Percentiles rank a stretch among this genome's conserved stretches.
phyloP scores from a whole-genome alignment of 1,140 invertebrate species.

The Diabrotica undecimpunctata region DNA sequence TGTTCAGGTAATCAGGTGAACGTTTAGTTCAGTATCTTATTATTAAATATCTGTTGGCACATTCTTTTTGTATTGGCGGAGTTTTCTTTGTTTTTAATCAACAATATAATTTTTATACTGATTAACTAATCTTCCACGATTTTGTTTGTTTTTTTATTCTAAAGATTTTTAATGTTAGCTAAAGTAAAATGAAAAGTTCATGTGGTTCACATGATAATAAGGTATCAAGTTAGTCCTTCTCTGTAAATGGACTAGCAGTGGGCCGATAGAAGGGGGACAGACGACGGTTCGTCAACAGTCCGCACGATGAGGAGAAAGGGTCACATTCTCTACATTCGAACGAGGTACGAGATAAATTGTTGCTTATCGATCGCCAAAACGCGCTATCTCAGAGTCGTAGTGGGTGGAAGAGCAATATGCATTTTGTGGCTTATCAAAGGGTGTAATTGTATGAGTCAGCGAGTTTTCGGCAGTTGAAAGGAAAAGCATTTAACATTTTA shows the following conservation, averaged over 20 bases:
- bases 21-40: too few relatives aligned
- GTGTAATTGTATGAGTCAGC: neutral
- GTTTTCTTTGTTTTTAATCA: too few relatives aligned
- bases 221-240: neutral
- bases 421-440: neutral
- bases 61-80: too few relatives aligned
- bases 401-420: slow-evolving; percentile 1
- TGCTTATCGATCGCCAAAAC: neutral
- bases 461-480: neutral
- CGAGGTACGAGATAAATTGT: neutral
- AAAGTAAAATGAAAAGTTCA: too few relatives aligned
- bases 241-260: neutral
- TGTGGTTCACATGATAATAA: too few relatives aligned
- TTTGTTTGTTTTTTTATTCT: too few relatives aligned
- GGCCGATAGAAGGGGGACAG: neutral
- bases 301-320: neutral
- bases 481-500: too few relatives aligned
- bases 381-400: neutral
- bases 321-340: slow-evolving; percentile 2
- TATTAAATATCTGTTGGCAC: too few relatives aligned
- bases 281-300: neutral
- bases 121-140: too few relatives aligned
- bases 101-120: too few relatives aligned
- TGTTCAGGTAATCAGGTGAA: too few relatives aligned
- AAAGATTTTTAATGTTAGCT: too few relatives aligned